Percentiles rank a stretch among this genome's conserved stretches.
phyloP scores from a whole-genome alignment of 2,113 vertebrate genomes.

The Peromyscus maniculatus region DNA sequence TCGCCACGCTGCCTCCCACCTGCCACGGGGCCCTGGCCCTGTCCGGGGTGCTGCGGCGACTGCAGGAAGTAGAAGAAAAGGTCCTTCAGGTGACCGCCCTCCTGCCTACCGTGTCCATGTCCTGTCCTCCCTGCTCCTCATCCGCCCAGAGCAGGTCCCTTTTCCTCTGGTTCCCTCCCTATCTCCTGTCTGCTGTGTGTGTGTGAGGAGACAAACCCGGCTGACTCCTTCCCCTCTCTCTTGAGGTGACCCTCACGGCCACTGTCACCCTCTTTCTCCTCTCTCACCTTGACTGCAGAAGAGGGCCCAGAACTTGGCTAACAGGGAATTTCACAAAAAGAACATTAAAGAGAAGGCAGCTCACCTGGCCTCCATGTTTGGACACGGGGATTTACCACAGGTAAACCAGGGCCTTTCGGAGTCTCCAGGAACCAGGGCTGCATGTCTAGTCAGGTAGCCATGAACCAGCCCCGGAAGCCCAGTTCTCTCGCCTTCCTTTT shows the following conservation, averaged over 20 bases:
- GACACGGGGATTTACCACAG: constrained; percentile 90
- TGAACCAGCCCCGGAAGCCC: background rate
- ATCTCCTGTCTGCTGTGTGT: background rate
- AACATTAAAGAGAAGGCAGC: constrained; percentile 97
- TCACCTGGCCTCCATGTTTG: constrained; percentile 95
- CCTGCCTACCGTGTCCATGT: background rate
- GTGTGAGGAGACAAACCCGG: no score
- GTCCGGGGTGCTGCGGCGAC: constrained; percentile 93
- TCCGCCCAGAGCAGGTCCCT: background rate
- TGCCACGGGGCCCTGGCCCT: constrained; percentile 92
- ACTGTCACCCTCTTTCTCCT: constrained; percentile 56
- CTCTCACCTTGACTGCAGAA: constrained; percentile 88
- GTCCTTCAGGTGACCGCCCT: constrained; percentile 94
- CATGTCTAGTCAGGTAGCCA: background rate
- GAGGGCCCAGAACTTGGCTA: constrained; percentile 94
- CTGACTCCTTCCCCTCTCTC: background rate
- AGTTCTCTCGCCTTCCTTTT: background rate
- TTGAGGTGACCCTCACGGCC: background rate
- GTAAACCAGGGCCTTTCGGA: constrained; percentile 87
- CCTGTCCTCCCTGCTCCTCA: constrained; percentile 2
- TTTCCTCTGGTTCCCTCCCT: background rate
- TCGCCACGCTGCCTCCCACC: constrained; percentile 86
- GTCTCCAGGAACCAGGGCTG: background rate
- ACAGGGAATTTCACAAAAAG: constrained; percentile 98
- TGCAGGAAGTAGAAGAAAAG: constrained; percentile 96